A percentile compares a stretch with the other conserved stretches of the same genome.
Evolutionary conservation across 92 coral and sea anemone species (phyloP).

Genomic region (Paragorgia papillata): DNA sequence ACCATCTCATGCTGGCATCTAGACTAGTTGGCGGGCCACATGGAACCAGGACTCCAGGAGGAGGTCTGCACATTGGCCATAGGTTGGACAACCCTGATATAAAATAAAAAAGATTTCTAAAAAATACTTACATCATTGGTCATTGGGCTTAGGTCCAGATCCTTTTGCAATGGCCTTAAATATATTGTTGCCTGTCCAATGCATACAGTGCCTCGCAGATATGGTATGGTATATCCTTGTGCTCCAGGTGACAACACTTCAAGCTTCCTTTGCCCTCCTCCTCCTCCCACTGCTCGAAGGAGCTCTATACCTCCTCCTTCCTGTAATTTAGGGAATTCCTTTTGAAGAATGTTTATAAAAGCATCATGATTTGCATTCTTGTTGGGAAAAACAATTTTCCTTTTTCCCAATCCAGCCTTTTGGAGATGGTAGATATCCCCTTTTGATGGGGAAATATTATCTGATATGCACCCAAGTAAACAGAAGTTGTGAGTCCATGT

Average conservation of each 20-base stretch:
- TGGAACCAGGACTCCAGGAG: no score
- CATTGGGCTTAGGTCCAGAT: constrained; percentile 29
- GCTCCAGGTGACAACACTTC: constrained; percentile 8
- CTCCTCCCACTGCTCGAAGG: constrained; percentile 44
- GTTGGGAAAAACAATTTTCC: constrained; percentile 43
- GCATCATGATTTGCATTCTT: constrained; percentile 33
- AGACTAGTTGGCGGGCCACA: no score
- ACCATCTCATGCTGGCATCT: no score
- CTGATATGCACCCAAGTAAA: constrained; percentile 31
- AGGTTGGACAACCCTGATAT: no score
- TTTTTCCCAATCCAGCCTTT: constrained; percentile 42
- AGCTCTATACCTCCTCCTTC: constrained; percentile 31
- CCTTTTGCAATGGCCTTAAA: constrained; percentile 42
- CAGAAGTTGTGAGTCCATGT: constrained; percentile 39
- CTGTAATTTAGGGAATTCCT: constrained; percentile 34
- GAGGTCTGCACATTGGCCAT: no score
- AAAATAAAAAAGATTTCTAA: not conserved
- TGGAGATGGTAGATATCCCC: constrained; percentile 32
- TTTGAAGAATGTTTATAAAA: constrained; percentile 19
- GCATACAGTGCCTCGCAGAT: constrained; percentile 26
- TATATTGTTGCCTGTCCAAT: constrained; percentile 45
- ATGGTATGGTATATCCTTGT: constrained; percentile 38
- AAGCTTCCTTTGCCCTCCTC: constrained; percentile 40
- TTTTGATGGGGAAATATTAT: constrained; percentile 29
- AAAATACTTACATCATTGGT: constrained; percentile 42